These are phyloP conservation scores for Enteromius viviparus DNA, from an alignment of 2,797 vertebrate genomes.

Conservation along the genomic window DNA sequence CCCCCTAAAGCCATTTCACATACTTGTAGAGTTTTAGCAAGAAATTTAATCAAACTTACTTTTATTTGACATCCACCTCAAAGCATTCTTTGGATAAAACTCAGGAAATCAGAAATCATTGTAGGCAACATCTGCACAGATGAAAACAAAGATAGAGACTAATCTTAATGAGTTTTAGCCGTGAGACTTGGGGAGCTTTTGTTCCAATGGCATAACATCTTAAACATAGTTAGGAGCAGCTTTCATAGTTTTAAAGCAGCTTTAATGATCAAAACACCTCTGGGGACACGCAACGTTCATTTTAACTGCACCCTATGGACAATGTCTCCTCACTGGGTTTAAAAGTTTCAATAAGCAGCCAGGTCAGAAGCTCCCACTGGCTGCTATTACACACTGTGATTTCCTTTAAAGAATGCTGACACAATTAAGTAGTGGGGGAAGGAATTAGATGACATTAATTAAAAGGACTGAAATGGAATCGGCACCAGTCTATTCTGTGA, in stretches of 20 bases:
- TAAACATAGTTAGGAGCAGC: slow-evolving; percentile 5
- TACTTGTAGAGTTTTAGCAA: neutral
- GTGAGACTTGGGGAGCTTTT: neutral
- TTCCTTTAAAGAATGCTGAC: slow-evolving; percentile 60
- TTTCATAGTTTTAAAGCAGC: slow-evolving; percentile 1
- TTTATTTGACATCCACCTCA: neutral
- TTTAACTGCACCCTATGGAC: slow-evolving; percentile 44
- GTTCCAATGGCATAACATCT: slow-evolving; percentile 17
- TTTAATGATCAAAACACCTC: slow-evolving; percentile 28
- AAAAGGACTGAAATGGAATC: slow-evolving; percentile 60
- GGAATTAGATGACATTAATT: slow-evolving; percentile 65
- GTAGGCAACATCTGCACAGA: neutral
- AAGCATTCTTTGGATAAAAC: neutral
- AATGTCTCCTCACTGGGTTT: slow-evolving; percentile 42
- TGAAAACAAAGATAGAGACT: slow-evolving; percentile 30
- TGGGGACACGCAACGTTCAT: neutral
- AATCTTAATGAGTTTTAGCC: slow-evolving; percentile 33
- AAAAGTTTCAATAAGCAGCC: slow-evolving; percentile 54
- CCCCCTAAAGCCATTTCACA: neutral
- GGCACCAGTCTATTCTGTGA: slow-evolving; percentile 49
- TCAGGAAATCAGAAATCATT: slow-evolving; percentile 9
- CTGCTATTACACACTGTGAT: slow-evolving; percentile 55
- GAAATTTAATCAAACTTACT: neutral
- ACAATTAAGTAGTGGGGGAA: slow-evolving; percentile 53
- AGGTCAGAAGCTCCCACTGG: slow-evolving; percentile 54